Evolutionary conservation across 2,888 invertebrate species (phyloP).

Genomic region (Merodon equestris): DNA sequence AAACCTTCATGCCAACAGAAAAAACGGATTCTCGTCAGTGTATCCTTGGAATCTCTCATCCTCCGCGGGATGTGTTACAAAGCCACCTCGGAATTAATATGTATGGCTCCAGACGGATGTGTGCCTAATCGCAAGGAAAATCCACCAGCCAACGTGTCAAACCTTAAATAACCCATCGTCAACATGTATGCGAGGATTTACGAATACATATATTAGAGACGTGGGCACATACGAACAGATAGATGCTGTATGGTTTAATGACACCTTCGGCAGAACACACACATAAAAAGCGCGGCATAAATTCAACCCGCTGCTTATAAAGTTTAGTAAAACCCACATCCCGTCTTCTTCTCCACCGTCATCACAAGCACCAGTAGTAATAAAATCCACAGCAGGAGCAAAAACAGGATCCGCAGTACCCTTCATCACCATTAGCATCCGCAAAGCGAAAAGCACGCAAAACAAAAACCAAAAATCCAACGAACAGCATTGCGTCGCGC

Average conservation of each 20-base stretch:
- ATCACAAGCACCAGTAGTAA: neutral
- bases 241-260: slow-evolving; percentile 54
- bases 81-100: slow-evolving; percentile 5
- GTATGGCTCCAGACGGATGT: slow-evolving; percentile 34
- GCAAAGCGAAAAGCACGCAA: slow-evolving; percentile 44
- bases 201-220: too few relatives aligned
- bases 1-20: neutral
- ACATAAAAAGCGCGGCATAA: slow-evolving; percentile 31
- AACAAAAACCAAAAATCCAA: slow-evolving; percentile 35
- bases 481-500: slow-evolving; percentile 24
- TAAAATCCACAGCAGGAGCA: neutral
- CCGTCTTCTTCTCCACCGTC: slow-evolving; percentile 20
- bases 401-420: neutral
- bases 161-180: slow-evolving; percentile 51
- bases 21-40: slow-evolving; percentile 9
- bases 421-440: slow-evolving; percentile 31
- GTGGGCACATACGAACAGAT: too few relatives aligned
- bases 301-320: slow-evolving; percentile 53
- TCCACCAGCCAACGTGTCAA: slow-evolving; percentile 51
- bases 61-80: neutral
- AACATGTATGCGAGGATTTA: slow-evolving; percentile 21
- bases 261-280: slow-evolving; percentile 43
- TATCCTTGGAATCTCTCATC: too few relatives aligned
- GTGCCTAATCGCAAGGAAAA: slow-evolving; percentile 62
- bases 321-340: slow-evolving; percentile 58